Conservation (phyloP, 2,797 vertebrate genomes). For the Mallotus villosus region DNA sequence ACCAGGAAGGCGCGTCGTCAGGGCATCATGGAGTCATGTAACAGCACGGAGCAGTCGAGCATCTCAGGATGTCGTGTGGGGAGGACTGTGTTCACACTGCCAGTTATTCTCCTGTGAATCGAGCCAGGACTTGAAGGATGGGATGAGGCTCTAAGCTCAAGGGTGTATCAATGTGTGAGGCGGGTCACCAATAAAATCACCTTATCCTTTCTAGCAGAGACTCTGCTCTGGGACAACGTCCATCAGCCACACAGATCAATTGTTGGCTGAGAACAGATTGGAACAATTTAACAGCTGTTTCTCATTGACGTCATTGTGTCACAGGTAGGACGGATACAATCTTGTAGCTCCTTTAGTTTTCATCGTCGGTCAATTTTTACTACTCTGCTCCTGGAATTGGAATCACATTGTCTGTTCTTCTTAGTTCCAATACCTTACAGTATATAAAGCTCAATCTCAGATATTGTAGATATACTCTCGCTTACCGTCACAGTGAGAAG, state of each 20-base stretch:
- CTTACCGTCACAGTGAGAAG: constrained; percentile 13
- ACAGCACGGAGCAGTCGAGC: constrained; percentile 33
- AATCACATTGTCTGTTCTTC: constrained; percentile 32
- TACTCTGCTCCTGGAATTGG: constrained; percentile 20
- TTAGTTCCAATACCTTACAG: constrained; percentile 24
- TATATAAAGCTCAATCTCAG: constrained; percentile 21
- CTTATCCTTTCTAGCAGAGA: constrained; percentile 24
- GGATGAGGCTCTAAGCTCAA: constrained; percentile 42
- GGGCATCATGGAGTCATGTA: constrained; percentile 18
- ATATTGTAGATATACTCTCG: constrained; percentile 15
- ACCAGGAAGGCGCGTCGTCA: background rate
- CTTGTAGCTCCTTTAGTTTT: constrained; percentile 10
- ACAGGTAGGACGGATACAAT: background rate
- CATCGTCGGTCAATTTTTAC: constrained; percentile 11
- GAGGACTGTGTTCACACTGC: constrained; percentile 48
- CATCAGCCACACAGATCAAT: constrained; percentile 56
- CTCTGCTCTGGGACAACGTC: constrained; percentile 26
- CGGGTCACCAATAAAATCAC: constrained; percentile 31
- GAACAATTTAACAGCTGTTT: constrained; percentile 36
- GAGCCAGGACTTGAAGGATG: constrained; percentile 38
- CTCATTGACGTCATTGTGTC: constrained; percentile 48
- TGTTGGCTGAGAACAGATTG: constrained; percentile 44
- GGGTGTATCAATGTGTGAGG: constrained; percentile 38
- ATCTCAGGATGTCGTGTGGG: constrained; percentile 54
- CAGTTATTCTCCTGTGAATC: constrained; percentile 57